Base-by-base conservation (phyloP, 1,140 invertebrate species). In the Drosophila persimilis region DNA sequence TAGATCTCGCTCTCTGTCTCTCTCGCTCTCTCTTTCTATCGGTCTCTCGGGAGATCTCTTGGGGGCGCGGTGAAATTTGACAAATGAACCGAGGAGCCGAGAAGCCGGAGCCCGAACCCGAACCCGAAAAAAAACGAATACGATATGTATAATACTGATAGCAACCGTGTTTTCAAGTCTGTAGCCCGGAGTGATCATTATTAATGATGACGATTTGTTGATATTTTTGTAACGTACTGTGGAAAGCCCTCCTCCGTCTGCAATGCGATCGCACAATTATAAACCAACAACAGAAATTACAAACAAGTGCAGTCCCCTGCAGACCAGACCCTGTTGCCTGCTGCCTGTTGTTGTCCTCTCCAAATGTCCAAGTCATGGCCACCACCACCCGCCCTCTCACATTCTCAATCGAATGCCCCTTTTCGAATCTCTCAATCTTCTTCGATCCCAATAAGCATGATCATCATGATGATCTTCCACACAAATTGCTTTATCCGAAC, bases 181-280 rank as follows among this genome's bases (percentile, higher is more conserved):
- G 63, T 76, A 46, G 79, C 84, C 79, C 62, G 71, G 67, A 85
- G 81, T 83, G 89, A 90, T 90, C 77, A 90, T 90, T 90, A 90
- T 90, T 90, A 90, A 90, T 90, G 89, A 90, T 90, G 84, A 89
- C 88, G 89, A 90, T 90, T 90, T 90, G 89, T 90, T 90, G 89
- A 89, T 85, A 85, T 90, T 89, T 90, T 80, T 80, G 78, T 90
- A 85, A 86, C 78, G 66, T 85, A 73, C 70, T 73, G 59, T 76
- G 80, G 83, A 74, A 78, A 72, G 51, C 50, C 65, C 48, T 26
- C 57, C 46, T 61, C 47, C 35, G 60, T 53, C 59, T 74, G 60
- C 71, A 69, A 69, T 69, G 74, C 67, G 78, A 67, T 71, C 71
- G 66, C 76, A 79, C 76, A 80, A 80, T 79, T 74, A 74, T 75